Conservation (phyloP, 2,113 vertebrate genomes). For the Empidonax traillii region DNA sequence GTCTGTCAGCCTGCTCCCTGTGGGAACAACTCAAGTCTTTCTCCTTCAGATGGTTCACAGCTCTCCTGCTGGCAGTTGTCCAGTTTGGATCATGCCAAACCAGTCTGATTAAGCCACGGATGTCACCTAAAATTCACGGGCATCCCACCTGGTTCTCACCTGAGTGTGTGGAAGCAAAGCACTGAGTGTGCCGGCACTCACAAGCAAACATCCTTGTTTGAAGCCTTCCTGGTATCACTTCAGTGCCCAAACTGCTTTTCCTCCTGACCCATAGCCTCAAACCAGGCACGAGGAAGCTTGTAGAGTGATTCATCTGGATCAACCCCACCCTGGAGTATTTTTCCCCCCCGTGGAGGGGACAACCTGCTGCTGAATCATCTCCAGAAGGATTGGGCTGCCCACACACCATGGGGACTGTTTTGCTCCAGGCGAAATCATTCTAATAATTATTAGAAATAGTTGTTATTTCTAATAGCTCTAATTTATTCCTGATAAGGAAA, state of each 20-base stretch:
- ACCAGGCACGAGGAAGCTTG: not conserved
- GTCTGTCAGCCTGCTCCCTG: not conserved
- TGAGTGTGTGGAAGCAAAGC: not conserved
- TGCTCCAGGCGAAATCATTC: not conserved
- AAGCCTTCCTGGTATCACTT: not conserved
- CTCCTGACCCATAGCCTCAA: not conserved
- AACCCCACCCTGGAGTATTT: not conserved
- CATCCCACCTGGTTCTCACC: not conserved
- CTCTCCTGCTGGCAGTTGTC: not conserved
- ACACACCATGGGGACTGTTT: fast-evolving
- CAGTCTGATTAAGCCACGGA: not conserved
- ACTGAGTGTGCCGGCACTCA: too few relatives aligned
- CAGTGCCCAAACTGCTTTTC: not conserved
- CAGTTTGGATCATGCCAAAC: not conserved
- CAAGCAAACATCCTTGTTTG: not conserved
- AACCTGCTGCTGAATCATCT: not conserved
- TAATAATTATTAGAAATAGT: not conserved
- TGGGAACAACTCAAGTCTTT: not conserved
- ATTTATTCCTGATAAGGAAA: not conserved
- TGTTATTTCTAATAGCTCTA: not conserved
- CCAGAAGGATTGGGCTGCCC: not conserved
- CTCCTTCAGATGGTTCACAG: not conserved
- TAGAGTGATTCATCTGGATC: not conserved
- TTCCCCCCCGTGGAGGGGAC: not conserved
- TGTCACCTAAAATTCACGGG: fast-evolving